Evolutionary conservation across 2,113 vertebrate genomes (phyloP).

Genomic region (Noctilio leporinus): DNA sequence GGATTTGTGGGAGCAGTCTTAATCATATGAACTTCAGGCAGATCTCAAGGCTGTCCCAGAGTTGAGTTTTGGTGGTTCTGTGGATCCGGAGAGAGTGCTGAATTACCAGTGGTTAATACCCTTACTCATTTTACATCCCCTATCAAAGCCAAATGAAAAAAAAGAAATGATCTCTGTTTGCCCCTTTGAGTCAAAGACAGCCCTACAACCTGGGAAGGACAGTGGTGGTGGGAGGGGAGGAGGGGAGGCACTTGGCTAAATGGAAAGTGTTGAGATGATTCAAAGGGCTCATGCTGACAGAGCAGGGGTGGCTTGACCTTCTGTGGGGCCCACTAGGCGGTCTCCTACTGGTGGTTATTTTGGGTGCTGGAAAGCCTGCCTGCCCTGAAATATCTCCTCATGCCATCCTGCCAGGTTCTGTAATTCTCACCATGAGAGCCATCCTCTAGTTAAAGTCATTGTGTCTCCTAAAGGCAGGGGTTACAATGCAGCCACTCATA

Average conservation of each 20-base stretch:
- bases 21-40: background rate
- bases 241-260: background rate
- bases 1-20: background rate
- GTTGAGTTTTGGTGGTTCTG: background rate
- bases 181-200: background rate
- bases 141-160: background rate
- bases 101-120: background rate
- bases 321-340: constrained; percentile 30
- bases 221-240: background rate
- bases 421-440: constrained; percentile 53
- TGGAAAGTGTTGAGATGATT: constrained; percentile 67
- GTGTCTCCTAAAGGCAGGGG: constrained; percentile 29
- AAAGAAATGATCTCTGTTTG: background rate
- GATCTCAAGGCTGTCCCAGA: background rate
- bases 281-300: constrained; percentile 53
- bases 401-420: constrained; percentile 54
- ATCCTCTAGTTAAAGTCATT: constrained; percentile 39
- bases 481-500: background rate
- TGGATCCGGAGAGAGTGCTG: background rate
- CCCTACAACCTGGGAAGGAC: background rate
- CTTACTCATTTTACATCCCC: background rate
- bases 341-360: constrained; percentile 61
- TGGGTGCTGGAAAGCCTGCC: constrained; percentile 45
- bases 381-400: constrained; percentile 49
- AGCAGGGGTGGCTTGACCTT: constrained; percentile 63